phyloP scores from a whole-genome alignment of 2,888 invertebrate genomes.

The Gortyna flavago region DNA sequence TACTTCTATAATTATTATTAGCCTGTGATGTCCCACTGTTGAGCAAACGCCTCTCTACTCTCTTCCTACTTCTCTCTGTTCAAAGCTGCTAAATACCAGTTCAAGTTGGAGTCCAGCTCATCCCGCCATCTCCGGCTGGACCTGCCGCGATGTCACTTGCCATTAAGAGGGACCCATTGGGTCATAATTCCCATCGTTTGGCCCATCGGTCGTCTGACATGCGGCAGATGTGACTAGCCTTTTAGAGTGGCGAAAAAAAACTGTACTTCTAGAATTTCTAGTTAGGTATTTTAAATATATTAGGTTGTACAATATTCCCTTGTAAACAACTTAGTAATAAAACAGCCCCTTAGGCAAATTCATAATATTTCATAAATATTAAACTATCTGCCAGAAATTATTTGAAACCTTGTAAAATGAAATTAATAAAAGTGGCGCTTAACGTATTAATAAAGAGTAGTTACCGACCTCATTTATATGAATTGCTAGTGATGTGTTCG shows the following conservation, averaged over 20 bases:
- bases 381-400: conserved; percentile 21
- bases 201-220: neutral
- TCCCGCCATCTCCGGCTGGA: neutral
- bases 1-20: neutral
- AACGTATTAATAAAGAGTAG: conserved; percentile 63
- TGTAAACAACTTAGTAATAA: neutral
- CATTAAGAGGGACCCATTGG: neutral
- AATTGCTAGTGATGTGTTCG: conserved; percentile 57
- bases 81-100: neutral
- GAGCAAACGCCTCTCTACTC: neutral
- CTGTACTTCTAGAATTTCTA: neutral
- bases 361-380: conserved; percentile 24
- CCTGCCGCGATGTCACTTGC: too few species aligned
- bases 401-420: conserved; percentile 33
- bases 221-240: neutral
- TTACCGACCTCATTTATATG: conserved; percentile 64
- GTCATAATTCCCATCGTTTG: neutral
- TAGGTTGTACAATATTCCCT: neutral
- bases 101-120: neutral
- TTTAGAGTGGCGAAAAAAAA: neutral
- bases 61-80: neutral
- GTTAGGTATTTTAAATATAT: neutral
- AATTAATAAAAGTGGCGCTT: conserved; percentile 60
- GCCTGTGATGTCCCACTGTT: neutral
- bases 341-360: neutral